phyloP scores from a whole-genome alignment of 2,797 vertebrate species.

The Vespertilio murinus region DNA sequence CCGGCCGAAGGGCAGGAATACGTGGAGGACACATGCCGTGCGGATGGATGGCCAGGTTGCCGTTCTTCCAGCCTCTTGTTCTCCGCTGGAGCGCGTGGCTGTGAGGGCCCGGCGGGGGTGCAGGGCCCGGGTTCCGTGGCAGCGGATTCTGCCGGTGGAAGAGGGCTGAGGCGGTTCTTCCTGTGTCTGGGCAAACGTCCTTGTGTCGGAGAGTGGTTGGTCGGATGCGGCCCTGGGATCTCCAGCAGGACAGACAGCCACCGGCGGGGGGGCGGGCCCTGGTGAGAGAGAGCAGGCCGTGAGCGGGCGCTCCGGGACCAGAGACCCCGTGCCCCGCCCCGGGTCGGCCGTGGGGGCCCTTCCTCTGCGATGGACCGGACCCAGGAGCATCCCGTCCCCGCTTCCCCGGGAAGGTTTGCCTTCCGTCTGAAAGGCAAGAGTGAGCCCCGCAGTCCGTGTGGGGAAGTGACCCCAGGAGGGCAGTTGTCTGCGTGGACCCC shows the following conservation, averaged over 20 bases:
- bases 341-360: neutral
- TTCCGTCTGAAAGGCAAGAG: neutral
- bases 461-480: neutral
- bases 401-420: neutral
- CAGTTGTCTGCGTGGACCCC: neutral
- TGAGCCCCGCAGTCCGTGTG: neutral
- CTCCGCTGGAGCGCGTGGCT: neutral
- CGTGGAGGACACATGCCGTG: neutral
- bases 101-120: neutral
- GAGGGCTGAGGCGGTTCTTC: neutral
- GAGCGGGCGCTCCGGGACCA: neutral
- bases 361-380: neutral
- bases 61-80: neutral
- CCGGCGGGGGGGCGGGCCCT: neutral
- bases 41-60: neutral
- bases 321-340: neutral
- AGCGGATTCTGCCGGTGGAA: too few species aligned
- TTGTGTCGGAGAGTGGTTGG: neutral
- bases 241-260: neutral
- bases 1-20: neutral
- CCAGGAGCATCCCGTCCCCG: fast-evolving
- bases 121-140: neutral
- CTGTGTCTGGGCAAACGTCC: fast-evolving
- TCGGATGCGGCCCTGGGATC: neutral
- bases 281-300: neutral